A percentile compares a stretch with the other conserved stretches of the same genome.
Evolutionary conservation across 37 sponge, comb jelly and placozoan genomes (phyloP).

Genomic region (Beroe forskalii): DNA sequence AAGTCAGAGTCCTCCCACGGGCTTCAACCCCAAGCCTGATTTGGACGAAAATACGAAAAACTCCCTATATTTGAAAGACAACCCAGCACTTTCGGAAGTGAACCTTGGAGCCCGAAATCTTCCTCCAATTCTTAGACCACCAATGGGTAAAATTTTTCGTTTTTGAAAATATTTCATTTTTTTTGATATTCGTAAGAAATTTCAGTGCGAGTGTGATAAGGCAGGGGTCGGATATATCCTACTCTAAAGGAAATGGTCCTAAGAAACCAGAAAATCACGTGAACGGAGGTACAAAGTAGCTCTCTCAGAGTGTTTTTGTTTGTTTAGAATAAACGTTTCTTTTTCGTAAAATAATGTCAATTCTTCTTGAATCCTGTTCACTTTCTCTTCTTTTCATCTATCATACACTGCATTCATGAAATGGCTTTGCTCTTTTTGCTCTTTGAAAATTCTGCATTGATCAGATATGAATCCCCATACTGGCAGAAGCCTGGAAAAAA

Average conservation of each 20-base stretch:
- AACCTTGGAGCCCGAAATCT: background rate
- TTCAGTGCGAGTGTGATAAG: background rate
- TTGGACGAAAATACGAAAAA: constrained; percentile 26
- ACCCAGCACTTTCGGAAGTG: constrained; percentile 40
- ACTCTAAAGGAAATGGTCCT: background rate
- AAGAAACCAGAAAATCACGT: constrained; percentile 12
- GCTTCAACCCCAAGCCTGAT: constrained; percentile 39
- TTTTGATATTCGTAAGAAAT: constrained; percentile 7
- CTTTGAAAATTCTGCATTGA: no score
- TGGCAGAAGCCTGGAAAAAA: no score
- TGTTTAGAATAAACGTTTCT: no score
- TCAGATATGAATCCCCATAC: no score
- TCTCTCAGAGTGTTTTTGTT: no score
- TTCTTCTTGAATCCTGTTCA: no score
- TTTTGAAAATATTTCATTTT: background rate
- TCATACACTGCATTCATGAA: no score
- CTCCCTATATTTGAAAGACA: constrained; percentile 36
- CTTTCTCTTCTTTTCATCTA: no score
- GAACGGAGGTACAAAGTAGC: constrained; percentile 58
- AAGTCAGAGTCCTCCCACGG: background rate
- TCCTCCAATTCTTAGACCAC: constrained; percentile 19
- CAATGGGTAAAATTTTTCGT: constrained; percentile 3
- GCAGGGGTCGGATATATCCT: no score
- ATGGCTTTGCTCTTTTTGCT: no score
- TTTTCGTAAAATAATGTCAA: no score